Evolutionary conservation across 1,140 invertebrate species (phyloP), one percentile per base, ranked within the genome.

Genomic region (Diabrotica undecimpunctata): DNA sequence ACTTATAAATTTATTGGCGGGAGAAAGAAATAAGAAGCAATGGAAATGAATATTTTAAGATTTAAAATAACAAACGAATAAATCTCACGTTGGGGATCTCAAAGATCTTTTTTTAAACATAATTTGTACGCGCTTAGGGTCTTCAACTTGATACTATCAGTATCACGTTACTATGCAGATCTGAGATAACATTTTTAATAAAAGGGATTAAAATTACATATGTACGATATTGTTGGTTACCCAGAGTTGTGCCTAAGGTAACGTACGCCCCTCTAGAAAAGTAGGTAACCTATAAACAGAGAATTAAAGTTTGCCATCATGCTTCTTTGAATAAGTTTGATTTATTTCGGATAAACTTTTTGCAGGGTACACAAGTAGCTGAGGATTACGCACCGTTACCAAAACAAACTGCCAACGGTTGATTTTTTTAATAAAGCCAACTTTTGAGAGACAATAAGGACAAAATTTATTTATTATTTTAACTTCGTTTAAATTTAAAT

Each of bases 81-180:
- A 66, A 67, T 70, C 69, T 67, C 69, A 67, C 69, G 54, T 65
- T 13, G 59, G 62, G 69, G 67, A 61, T 64, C 51, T n/a, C 39
- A 8, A 62, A 11, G 53, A 56, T 25, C 62, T 37, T 57, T 64
- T 58, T 55, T 50, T 14, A 62, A 58, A 67, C 66, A 70, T 64
- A 68, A 68, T 71, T 68, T 71, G 64, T 66, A 25, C 36, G 38
- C 12, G n/a, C 37, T 12, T 63, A 67, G 66, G 69, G 68, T 62
- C 36, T 69, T 69, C 70, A 71, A 62, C 66, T 64, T 59, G 78
- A 73, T 65, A 77, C 68, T 66, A 73, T 75, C 71, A 64, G 70
- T 69, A 75, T 75, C 73, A 71, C 56, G 71, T 75, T 75, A 73
- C 73, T 65, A 68, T 70, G 67, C 64, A 73, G 72, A 73, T 72